phyloP scores from a whole-genome alignment of 2,888 invertebrate species.

The Morpho achilles region DNA sequence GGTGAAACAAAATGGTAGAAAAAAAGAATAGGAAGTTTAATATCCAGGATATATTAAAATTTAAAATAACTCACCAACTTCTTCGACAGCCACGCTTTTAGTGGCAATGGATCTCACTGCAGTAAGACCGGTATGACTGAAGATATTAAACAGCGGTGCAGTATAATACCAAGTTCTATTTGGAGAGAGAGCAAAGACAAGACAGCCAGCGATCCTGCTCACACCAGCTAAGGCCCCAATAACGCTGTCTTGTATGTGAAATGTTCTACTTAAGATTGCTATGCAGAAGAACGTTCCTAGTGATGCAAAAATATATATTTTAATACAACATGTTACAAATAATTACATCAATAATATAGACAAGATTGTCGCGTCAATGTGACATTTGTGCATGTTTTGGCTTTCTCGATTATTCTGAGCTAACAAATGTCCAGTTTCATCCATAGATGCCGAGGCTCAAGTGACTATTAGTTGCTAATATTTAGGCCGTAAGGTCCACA shows the following conservation, averaged over 20 bases:
- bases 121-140: constrained; percentile 76
- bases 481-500: no score
- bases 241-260: constrained; percentile 67
- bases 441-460: no score
- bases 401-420: no score
- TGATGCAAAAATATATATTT: constrained; percentile 7
- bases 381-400: no score
- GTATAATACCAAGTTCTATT: constrained; percentile 67
- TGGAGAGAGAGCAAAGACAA: constrained; percentile 73
- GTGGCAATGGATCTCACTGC: constrained; percentile 78
- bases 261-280: constrained; percentile 59
- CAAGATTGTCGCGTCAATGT: no score
- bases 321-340: no score
- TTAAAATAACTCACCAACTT: constrained; percentile 62
- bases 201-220: constrained; percentile 75
- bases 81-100: constrained; percentile 75
- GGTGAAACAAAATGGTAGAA: no score
- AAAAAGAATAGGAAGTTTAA: no score
- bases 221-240: constrained; percentile 69
- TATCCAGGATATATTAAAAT: no score
- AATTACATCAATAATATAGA: no score
- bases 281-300: constrained; percentile 73
- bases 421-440: no score
- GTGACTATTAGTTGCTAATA: no score
- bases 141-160: constrained; percentile 72